Evolutionary conservation across 2,888 invertebrate species (phyloP), one percentile per base, ranked within the genome.

Genomic region (Habrosyne pyritoides): DNA sequence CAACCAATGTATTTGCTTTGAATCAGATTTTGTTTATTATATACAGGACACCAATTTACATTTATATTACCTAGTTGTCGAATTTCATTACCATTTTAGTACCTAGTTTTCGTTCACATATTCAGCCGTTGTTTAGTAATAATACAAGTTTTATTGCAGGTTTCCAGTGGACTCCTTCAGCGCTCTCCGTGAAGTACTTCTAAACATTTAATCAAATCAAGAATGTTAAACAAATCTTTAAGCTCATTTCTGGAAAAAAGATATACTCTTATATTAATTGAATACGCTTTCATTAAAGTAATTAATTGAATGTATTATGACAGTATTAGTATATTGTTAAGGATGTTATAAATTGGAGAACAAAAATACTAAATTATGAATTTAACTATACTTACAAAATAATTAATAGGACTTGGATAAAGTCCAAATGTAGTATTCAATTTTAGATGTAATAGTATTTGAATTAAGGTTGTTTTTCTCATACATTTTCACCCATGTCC

Each of bases 141-240:
- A 54, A 50, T n/a, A 28, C 14, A 62, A 47, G 58, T 36, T 36
- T 30, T 51, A 57, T 85, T 78, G 30, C 86, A 87, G 87, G 81
- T 59, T 75, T 80, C 71, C 77, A 78, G 63, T 84, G 84, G 83
- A 61, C 68, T 33, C 77, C 83, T 4, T 73, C 78, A 21, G 62
- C 66, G 58, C 79, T 76, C 59, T 60, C 71, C 46, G 75, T 66
- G 57, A 77, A 72, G 72, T 79, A 75, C 68, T 79, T 67, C 63
- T 82, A 76, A 73, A 67, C 2, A 42, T 8, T n/a, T 18, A 42
- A 42, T 2, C 2, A 42, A n/a, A 42, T 42, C 42, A 42, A 42
- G 18, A 42, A 42, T 42, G 18, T 42, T 42, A 42, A 42, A 42
- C 42, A 42, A 42, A 18, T 42, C 18, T 42, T 18, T n/a, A 42